phyloP scores from a whole-genome alignment of 2,797 vertebrate species.

The Falco columbarius region DNA sequence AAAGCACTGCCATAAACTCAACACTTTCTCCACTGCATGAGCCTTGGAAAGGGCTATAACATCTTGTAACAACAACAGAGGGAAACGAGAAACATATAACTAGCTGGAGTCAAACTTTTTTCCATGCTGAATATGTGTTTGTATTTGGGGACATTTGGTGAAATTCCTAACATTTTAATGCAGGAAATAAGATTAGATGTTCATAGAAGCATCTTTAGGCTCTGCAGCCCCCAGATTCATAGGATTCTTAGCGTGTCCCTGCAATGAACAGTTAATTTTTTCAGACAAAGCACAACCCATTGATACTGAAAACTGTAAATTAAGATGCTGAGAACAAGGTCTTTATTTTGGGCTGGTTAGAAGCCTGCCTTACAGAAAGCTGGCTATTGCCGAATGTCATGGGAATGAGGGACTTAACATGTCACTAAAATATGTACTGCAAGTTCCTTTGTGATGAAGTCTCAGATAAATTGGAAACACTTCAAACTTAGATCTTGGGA shows the following conservation, averaged over 20 bases:
- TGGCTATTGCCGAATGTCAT: neutral
- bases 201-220: neutral
- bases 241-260: neutral
- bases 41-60: neutral
- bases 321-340: neutral
- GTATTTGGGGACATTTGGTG: neutral
- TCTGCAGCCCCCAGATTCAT: neutral
- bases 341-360: neutral
- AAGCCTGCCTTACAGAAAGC: neutral
- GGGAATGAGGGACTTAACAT: neutral
- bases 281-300: neutral
- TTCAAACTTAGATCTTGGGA: neutral
- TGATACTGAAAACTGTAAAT: neutral
- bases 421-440: slow-evolving; percentile 1
- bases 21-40: neutral
- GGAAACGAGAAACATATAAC: neutral
- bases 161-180: neutral
- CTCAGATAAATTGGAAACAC: slow-evolving; percentile 13
- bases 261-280: neutral
- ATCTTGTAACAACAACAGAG: neutral
- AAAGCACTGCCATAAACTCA: neutral
- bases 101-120: neutral
- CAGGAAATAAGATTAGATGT: neutral
- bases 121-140: neutral
- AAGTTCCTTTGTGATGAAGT: neutral